These are phyloP conservation scores for Scomberomorus guttatus DNA, from an alignment of 2,797 vertebrate genomes.

Conservation along the genomic window DNA sequence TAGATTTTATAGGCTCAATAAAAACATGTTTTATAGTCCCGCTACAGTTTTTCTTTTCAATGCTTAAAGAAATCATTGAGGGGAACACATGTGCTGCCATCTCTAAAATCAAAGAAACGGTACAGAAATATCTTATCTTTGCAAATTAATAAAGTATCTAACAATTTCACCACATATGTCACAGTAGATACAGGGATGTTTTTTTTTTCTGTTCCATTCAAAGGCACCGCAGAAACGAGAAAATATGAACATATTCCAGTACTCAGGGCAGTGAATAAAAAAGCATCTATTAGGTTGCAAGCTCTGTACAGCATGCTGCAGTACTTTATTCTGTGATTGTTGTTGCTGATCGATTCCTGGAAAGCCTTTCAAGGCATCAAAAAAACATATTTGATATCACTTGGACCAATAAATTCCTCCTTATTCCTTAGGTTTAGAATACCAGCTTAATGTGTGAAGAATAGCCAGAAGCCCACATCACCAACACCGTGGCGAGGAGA, in stretches of 20 bases:
- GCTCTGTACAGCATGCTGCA: background rate
- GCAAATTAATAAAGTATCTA: background rate
- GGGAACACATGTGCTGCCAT: background rate
- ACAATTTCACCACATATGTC: background rate
- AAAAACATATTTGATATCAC: constrained; percentile 1
- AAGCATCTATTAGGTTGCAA: background rate
- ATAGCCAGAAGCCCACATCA: background rate
- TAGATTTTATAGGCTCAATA: constrained; percentile 35
- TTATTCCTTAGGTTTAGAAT: constrained; percentile 1
- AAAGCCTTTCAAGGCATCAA: background rate
- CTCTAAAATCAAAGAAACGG: constrained; percentile 2
- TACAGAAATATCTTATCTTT: background rate
- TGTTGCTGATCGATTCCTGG: constrained; percentile 8
- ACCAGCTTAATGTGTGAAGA: background rate
- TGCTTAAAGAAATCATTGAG: constrained; percentile 29
- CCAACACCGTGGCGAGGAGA: too few species aligned
- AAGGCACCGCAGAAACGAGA: constrained; percentile 7
- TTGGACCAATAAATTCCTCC: constrained; percentile 16
- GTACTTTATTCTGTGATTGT: constrained; percentile 5
- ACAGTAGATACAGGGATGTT: constrained; percentile 1
- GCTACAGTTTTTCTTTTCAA: constrained; percentile 1
- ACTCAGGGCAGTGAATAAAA: constrained; percentile 4
- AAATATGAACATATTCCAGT: constrained; percentile 5
- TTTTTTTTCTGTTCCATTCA: constrained; percentile 17
- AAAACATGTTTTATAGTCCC: constrained; percentile 33